Conservation (phyloP, 2,888 invertebrate genomes). For the Leucophenga maculata region DNA sequence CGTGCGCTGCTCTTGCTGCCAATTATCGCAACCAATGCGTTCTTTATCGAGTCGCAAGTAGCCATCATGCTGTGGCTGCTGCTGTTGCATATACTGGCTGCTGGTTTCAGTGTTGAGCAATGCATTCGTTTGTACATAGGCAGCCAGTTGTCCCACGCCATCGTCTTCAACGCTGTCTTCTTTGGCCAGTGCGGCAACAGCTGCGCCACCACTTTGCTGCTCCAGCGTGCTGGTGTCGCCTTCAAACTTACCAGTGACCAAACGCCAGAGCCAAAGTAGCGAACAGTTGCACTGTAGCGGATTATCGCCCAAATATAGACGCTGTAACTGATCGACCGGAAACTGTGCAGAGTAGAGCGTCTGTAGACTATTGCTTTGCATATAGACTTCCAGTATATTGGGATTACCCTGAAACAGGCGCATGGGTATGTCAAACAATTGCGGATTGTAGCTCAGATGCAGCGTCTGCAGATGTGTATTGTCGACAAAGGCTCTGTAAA, state of each 20-base stretch:
- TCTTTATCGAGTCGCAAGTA: conserved; percentile 69
- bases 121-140: conserved; percentile 62
- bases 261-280: conserved; percentile 87
- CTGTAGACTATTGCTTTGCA: conserved; percentile 83
- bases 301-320: conserved; percentile 85
- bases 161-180: conserved; percentile 50
- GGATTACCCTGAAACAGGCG: conserved; percentile 89
- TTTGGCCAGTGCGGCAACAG: conserved; percentile 63
- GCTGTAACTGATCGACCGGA: conserved; percentile 84
- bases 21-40: conserved; percentile 70
- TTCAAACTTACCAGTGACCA: conserved; percentile 73
- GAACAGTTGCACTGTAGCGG: conserved; percentile 91
- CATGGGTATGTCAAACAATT: conserved; percentile 82
- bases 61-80: conserved; percentile 38
- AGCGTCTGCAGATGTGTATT: conserved; percentile 87
- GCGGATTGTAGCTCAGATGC: conserved; percentile 84
- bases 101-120: conserved; percentile 55
- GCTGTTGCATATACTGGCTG: conserved; percentile 38
- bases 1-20: conserved; percentile 65
- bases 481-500: conserved; percentile 83
- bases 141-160: conserved; percentile 56
- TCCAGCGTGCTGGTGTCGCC: conserved; percentile 41
- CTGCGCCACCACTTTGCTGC: conserved; percentile 56
- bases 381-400: conserved; percentile 82
- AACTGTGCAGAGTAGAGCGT: conserved; percentile 86